Evolutionary conservation across 2,113 vertebrate species (phyloP).

Genomic region (Festucalex cinctus): DNA sequence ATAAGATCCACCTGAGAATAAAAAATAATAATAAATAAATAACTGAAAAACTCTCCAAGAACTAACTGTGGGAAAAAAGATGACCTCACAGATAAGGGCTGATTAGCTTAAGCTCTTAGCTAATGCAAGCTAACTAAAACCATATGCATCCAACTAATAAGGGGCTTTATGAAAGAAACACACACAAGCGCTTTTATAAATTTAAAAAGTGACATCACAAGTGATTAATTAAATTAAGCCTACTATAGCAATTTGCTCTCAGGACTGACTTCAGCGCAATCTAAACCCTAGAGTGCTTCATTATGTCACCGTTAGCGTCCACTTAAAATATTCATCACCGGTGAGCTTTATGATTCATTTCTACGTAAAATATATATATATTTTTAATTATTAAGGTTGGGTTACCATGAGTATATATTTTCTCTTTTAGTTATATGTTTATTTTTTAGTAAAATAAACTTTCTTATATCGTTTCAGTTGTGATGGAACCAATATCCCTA

Average conservation of each 20-base stretch:
- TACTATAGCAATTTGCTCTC: slow-evolving; percentile 14
- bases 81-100: not conserved
- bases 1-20: slow-evolving; percentile 87
- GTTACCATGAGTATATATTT: not conserved
- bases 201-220: not conserved
- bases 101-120: not conserved
- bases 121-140: slow-evolving; percentile 33
- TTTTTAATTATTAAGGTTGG: no score
- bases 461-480: not conserved
- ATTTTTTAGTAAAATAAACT: no score
- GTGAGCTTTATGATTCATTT: not conserved
- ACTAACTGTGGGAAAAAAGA: not conserved
- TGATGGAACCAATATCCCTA: not conserved
- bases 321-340: slow-evolving; percentile 8
- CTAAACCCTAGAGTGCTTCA: not conserved
- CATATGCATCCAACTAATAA: slow-evolving; percentile 9
- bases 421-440: not conserved
- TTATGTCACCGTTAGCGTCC: slow-evolving; percentile 12
- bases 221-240: not conserved
- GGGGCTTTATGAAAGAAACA: not conserved
- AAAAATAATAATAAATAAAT: not conserved
- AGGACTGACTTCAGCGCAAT: slow-evolving; percentile 11
- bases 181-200: not conserved
- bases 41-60: not conserved
- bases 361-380: not conserved